Conservation (phyloP, 2,888 invertebrate genomes). For the Rhynchonema sp. region DNA sequence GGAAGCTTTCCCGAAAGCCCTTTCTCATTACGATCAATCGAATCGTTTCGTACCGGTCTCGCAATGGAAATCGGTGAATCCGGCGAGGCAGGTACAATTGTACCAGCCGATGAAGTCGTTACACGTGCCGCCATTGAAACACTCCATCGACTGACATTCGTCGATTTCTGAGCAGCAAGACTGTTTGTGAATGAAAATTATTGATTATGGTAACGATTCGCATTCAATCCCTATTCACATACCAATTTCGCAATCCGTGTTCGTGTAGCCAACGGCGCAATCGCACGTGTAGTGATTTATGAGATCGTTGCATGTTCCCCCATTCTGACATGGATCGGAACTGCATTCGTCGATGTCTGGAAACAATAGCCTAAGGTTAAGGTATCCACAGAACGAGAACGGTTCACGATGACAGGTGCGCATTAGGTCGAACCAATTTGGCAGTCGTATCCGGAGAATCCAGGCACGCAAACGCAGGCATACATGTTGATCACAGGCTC, state of each 20-base stretch:
- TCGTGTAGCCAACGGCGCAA: slow-evolving; percentile 72
- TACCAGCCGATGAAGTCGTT: neutral
- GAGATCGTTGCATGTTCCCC: slow-evolving; percentile 1
- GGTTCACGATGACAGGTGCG: too few species aligned
- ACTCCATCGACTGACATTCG: neutral
- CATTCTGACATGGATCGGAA: slow-evolving; percentile 1
- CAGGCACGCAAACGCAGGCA: slow-evolving; percentile 61
- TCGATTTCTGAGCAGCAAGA: neutral
- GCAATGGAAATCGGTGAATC: slow-evolving; percentile 70
- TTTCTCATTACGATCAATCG: too few species aligned
- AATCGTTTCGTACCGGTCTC: slow-evolving; percentile 53
- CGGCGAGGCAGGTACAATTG: slow-evolving; percentile 59
- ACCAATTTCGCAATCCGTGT: slow-evolving; percentile 75
- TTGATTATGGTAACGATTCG: too few species aligned
- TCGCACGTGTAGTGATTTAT: slow-evolving; percentile 39
- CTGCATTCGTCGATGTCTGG: slow-evolving; percentile 4
- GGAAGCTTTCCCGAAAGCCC: too few species aligned
- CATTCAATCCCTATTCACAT: too few species aligned
- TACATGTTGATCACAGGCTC: neutral
- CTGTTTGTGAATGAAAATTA: too few species aligned
- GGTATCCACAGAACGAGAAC: too few species aligned
- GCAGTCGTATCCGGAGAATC: slow-evolving; percentile 70
- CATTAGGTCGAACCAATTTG: slow-evolving; percentile 81
- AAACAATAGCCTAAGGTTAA: neutral
- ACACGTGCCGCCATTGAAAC: neutral